phyloP scores from a whole-genome alignment of 1,140 invertebrate genomes.

The Phymastichus coffea region DNA sequence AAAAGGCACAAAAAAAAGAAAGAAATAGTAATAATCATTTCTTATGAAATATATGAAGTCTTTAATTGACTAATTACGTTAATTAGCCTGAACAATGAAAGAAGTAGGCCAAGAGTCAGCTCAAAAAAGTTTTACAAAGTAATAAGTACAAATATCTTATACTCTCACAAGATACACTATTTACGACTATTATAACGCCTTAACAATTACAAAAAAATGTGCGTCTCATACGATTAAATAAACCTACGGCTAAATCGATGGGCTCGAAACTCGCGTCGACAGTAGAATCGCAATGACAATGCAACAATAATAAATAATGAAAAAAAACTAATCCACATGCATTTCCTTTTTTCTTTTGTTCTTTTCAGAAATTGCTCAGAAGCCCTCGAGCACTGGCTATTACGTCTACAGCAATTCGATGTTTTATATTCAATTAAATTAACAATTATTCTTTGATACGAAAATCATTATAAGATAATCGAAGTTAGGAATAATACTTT shows the following conservation, averaged over 20 bases:
- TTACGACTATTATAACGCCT: conserved; percentile 25
- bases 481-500: conserved; percentile 26
- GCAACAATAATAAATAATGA: no score
- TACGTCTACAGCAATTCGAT: no score
- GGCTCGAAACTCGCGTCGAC: conserved; percentile 21
- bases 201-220: conserved; percentile 21
- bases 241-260: no score
- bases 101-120: no score
- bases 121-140: conserved; percentile 16
- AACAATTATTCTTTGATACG: conserved; percentile 29
- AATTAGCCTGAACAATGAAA: conserved; percentile 13
- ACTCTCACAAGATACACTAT: conserved; percentile 19
- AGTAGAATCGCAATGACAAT: neutral
- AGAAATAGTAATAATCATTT: conserved; percentile 14
- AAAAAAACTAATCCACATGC: no score
- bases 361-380: no score
- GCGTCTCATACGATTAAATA: conserved; percentile 24
- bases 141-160: conserved; percentile 27
- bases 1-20: conserved; percentile 8
- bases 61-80: conserved; percentile 19
- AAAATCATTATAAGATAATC: no score
- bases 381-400: no score
- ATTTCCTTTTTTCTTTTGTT: no score
- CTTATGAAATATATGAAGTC: conserved; percentile 10
- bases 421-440: conserved; percentile 14